A percentile compares a stretch with the other conserved stretches of the same genome.
phyloP scores from a whole-genome alignment of 2,888 invertebrate species.

The Mimumesa dahlbomi region DNA sequence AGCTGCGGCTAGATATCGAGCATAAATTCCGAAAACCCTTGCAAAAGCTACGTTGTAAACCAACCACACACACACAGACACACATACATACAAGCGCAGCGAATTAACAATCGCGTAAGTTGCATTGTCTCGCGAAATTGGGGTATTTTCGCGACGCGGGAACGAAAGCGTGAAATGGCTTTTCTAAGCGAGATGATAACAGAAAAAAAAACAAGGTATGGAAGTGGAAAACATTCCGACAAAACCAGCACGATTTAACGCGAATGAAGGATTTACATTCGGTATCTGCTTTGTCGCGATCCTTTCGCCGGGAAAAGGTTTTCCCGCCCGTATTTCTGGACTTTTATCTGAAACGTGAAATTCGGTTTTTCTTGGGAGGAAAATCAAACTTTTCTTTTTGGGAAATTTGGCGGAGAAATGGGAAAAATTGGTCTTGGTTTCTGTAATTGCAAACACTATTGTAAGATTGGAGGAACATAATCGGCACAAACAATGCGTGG shows the following conservation, averaged over 20 bases:
- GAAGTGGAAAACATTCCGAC: slow-evolving; percentile 3
- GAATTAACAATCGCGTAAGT: slow-evolving; percentile 20
- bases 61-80: no score
- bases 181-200: not conserved
- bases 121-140: slow-evolving; percentile 35
- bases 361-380: no score
- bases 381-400: no score
- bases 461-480: not conserved
- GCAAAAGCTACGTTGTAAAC: no score
- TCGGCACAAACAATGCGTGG: slow-evolving; percentile 30
- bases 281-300: slow-evolving; percentile 16
- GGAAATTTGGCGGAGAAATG: no score
- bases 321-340: not conserved
- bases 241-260: not conserved
- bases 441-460: no score
- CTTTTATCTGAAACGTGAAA: not conserved
- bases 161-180: no score
- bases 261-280: slow-evolving; percentile 24
- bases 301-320: slow-evolving; percentile 1
- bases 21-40: no score
- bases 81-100: not conserved
- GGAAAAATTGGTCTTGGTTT: no score
- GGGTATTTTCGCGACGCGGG: no score
- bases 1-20: no score
- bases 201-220: slow-evolving; percentile 5